Conservation (phyloP, 2,888 invertebrate species). For the Miltochrista miniata region DNA sequence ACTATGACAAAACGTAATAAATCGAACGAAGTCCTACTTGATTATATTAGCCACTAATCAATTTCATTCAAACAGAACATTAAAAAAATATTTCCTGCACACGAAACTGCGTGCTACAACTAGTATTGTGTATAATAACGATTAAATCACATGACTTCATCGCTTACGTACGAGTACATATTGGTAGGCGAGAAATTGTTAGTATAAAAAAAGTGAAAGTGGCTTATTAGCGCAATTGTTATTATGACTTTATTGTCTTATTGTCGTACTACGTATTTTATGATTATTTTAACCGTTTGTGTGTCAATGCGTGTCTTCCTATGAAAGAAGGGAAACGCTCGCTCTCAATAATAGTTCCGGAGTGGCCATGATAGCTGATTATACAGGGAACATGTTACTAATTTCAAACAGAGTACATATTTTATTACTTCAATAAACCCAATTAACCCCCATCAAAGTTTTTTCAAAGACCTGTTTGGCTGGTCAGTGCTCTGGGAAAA, state of each 20-base stretch:
- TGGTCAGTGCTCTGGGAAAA: no score
- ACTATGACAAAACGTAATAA: background rate
- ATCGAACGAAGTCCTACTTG: background rate
- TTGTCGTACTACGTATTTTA: background rate
- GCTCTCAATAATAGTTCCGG: no score
- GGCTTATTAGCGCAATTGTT: slow-evolving; percentile 46
- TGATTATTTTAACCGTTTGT: no score
- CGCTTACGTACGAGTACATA: slow-evolving; percentile 29
- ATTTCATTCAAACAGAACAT: background rate
- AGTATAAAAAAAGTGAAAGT: slow-evolving; percentile 57
- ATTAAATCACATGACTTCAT: slow-evolving; percentile 21
- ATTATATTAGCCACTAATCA: background rate
- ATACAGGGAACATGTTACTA: no score
- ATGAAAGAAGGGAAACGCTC: no score
- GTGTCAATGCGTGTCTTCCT: no score
- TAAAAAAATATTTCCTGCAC: background rate
- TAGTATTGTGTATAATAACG: slow-evolving; percentile 8
- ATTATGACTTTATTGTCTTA: slow-evolving; percentile 3
- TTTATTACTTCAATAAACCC: no score
- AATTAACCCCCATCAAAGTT: no score
- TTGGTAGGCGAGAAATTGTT: slow-evolving; percentile 39
- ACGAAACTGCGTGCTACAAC: slow-evolving; percentile 5
- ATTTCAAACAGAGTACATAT: no score
- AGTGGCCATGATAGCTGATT: no score
- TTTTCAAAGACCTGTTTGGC: no score